Conservation (phyloP, 1,140 invertebrate genomes). For the Yoshiicerus persimilis region DNA sequence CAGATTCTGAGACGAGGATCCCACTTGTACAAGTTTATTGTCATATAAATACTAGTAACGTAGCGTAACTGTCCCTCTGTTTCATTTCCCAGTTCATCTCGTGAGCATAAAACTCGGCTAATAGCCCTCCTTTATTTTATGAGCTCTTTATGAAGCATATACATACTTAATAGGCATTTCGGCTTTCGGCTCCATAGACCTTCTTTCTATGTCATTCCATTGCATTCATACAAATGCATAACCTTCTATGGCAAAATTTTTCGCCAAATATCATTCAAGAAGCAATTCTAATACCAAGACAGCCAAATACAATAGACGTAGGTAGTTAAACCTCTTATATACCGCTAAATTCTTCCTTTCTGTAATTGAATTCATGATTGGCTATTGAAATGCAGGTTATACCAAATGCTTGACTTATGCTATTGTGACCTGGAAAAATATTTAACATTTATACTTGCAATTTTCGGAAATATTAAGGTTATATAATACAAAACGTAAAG, state of each 20-base stretch:
- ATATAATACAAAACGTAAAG: too few species aligned
- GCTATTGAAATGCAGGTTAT: too few species aligned
- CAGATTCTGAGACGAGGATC: background rate
- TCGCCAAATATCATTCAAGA: background rate
- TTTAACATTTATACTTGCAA: too few species aligned
- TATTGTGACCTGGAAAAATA: too few species aligned
- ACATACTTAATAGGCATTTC: background rate
- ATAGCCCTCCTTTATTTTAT: background rate
- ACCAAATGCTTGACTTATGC: too few species aligned
- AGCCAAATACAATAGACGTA: background rate
- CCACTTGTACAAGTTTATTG: background rate
- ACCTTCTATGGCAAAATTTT: background rate
- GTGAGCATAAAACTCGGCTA: constrained; percentile 10
- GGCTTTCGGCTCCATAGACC: background rate
- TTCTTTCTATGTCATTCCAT: background rate
- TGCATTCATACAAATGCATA: background rate
- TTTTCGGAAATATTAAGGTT: too few species aligned
- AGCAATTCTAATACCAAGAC: too few species aligned
- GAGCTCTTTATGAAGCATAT: background rate
- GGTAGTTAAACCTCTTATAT: too few species aligned
- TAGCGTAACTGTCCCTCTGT: background rate
- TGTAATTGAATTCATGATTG: too few species aligned
- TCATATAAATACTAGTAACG: background rate
- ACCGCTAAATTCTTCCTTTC: background rate
- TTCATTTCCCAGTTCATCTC: constrained; percentile 12